phyloP scores from a whole-genome alignment of 2,888 invertebrate species.

The Spilarctia lutea region DNA sequence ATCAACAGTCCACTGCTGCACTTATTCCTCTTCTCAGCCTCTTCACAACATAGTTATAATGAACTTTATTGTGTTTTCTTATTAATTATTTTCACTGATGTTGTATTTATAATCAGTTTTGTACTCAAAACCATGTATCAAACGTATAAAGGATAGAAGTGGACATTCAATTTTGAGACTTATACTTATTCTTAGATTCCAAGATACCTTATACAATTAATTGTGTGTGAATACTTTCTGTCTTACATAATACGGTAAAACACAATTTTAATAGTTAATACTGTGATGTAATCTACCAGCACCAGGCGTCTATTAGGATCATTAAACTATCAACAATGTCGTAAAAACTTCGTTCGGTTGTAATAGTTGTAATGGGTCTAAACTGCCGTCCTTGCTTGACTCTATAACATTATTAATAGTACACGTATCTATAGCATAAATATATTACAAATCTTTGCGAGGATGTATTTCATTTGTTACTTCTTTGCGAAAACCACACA shows the following conservation, averaged over 20 bases:
- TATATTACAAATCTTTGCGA: not conserved
- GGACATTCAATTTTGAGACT: not conserved
- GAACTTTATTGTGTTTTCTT: too few relatives aligned
- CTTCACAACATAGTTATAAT: too few relatives aligned
- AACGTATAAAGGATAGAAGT: too few relatives aligned
- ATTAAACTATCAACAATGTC: not conserved
- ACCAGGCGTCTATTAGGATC: not conserved
- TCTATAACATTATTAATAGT: not conserved
- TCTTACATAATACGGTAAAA: not conserved
- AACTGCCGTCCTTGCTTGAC: not conserved
- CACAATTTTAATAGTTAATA: not conserved
- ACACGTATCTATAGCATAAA: not conserved
- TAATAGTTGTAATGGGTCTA: not conserved
- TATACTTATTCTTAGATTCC: not conserved
- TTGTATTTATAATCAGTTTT: too few relatives aligned
- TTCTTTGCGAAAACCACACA: too few relatives aligned
- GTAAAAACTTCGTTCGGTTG: not conserved
- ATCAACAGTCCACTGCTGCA: too few relatives aligned
- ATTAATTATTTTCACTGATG: too few relatives aligned
- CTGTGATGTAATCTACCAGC: not conserved
- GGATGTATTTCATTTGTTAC: not conserved
- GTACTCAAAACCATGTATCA: too few relatives aligned
- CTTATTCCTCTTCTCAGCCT: too few relatives aligned
- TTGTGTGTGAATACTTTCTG: not conserved
- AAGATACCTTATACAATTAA: not conserved